Percentiles rank a stretch among this genome's conserved stretches.
Evolutionary conservation across 2,888 invertebrate species (phyloP).

Genomic region (Creontiades dilutus): DNA sequence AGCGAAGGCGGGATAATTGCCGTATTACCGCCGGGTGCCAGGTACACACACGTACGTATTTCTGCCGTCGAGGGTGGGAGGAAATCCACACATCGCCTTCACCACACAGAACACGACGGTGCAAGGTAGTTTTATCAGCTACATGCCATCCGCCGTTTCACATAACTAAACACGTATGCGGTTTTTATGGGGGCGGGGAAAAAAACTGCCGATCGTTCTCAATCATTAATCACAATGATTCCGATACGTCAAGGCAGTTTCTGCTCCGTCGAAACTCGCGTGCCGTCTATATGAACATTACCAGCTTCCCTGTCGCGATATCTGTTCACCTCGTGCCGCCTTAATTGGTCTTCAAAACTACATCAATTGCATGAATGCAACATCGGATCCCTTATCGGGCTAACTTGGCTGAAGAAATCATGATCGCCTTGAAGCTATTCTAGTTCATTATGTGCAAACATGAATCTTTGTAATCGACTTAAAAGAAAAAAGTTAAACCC

Average conservation of each 20-base stretch:
- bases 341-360: background rate
- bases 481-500: no score
- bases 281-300: background rate
- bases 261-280: background rate
- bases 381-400: no score
- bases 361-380: background rate
- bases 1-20: constrained; percentile 68
- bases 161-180: constrained; percentile 32
- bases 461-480: no score
- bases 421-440: no score
- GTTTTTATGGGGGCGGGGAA: background rate
- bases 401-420: no score
- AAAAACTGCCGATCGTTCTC: constrained; percentile 1
- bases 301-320: background rate
- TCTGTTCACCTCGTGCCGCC: background rate
- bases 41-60: constrained; percentile 58
- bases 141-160: constrained; percentile 52
- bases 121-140: constrained; percentile 28
- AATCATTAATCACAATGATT: constrained; percentile 18
- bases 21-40: constrained; percentile 63
- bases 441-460: no score
- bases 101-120: background rate
- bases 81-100: constrained; percentile 3
- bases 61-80: background rate
- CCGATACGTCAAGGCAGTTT: background rate